A percentile compares a stretch with the other conserved stretches of the same genome.
phyloP scores from a whole-genome alignment of 2,797 vertebrate genomes.

The Echeneis naucrates region DNA sequence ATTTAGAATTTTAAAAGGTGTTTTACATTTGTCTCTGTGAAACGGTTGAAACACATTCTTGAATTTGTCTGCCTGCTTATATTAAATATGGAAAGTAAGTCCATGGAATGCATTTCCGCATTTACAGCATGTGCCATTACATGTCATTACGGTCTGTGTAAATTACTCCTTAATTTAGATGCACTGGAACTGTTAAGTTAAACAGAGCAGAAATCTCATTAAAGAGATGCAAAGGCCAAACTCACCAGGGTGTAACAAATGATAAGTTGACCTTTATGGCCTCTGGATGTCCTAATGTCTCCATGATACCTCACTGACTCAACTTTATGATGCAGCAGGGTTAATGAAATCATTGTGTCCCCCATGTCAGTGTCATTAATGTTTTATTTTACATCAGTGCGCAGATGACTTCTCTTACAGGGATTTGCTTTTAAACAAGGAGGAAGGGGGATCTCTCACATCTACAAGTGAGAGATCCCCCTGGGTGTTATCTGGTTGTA shows the following conservation, averaged over 20 bases:
- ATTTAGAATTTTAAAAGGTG: background rate
- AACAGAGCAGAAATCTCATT: constrained; percentile 78
- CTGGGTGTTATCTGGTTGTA: no score
- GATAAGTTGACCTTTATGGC: constrained; percentile 70
- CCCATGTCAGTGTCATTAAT: constrained; percentile 45
- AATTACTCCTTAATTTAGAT: constrained; percentile 40
- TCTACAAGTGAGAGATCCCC: constrained; percentile 20
- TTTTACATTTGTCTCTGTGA: background rate
- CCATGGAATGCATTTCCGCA: background rate
- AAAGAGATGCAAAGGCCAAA: constrained; percentile 53
- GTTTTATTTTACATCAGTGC: constrained; percentile 57
- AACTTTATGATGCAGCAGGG: constrained; percentile 51
- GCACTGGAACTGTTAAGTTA: constrained; percentile 53
- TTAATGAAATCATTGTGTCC: constrained; percentile 69
- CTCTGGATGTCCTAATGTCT: constrained; percentile 36
- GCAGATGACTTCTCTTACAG: constrained; percentile 6
- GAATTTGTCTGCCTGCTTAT: background rate
- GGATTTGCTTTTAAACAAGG: constrained; percentile 24
- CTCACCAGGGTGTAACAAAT: constrained; percentile 64
- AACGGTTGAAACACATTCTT: background rate
- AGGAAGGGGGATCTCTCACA: constrained; percentile 6
- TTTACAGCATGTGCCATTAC: constrained; percentile 24
- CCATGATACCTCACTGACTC: constrained; percentile 17
- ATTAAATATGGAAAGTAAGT: background rate
- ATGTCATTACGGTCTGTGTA: no score